These are phyloP conservation scores for Cataglyphis hispanica DNA, from an alignment of 1,140 invertebrate genomes.

Conservation along the genomic window DNA sequence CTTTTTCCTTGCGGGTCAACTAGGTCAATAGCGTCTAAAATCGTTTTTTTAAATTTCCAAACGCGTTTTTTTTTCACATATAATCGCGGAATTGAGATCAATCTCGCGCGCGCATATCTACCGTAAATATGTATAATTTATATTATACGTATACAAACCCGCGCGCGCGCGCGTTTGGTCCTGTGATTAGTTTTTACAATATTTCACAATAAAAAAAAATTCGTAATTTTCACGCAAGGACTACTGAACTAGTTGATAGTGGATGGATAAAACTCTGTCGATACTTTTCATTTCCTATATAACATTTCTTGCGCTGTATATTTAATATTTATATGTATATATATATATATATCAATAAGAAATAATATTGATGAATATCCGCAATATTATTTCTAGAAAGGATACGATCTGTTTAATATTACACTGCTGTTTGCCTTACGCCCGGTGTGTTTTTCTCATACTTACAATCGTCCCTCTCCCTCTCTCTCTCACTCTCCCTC, in stretches of 20 bases:
- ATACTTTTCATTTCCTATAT: conserved; percentile 33
- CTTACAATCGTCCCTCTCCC: conserved; percentile 65
- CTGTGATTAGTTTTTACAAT: conserved; percentile 35
- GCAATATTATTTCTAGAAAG: conserved; percentile 71
- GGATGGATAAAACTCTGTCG: conserved; percentile 23
- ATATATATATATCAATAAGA: conserved; percentile 50
- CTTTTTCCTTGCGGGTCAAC: conserved; percentile 65
- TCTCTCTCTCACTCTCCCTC: conserved; percentile 29
- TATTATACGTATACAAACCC: background rate
- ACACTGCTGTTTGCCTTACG: conserved; percentile 73
- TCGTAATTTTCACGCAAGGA: conserved; percentile 34
- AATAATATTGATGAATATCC: conserved; percentile 77
- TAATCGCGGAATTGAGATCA: conserved; percentile 20
- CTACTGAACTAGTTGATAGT: conserved; percentile 54
- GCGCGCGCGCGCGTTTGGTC: conserved; percentile 1
- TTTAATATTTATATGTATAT: conserved; percentile 1
- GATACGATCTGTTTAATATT: conserved; percentile 75
- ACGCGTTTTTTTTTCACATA: background rate
- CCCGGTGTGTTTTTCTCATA: conserved; percentile 68
- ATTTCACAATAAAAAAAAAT: conserved; percentile 19
- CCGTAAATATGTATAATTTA: conserved; percentile 1
- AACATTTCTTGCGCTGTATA: conserved; percentile 35
- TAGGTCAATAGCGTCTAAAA: conserved; percentile 62
- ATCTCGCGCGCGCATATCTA: background rate
- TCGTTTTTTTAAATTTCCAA: background rate